Conservation (phyloP, 2,797 vertebrate species). For the Lacerta agilis region DNA sequence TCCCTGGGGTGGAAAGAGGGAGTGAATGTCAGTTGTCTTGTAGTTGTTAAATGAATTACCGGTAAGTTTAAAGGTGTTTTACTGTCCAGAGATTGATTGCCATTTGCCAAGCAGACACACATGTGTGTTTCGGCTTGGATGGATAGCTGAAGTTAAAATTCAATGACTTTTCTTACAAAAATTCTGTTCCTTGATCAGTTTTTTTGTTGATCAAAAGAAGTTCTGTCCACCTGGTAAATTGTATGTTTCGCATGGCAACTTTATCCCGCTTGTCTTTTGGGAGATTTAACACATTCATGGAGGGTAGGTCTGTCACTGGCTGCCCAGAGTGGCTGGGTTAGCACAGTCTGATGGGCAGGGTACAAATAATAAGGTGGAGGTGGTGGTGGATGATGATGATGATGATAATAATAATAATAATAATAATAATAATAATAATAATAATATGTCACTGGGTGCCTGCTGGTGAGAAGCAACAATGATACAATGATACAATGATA, state of each 20-base stretch:
- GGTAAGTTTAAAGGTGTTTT: background rate
- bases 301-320: background rate
- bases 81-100: constrained; percentile 16
- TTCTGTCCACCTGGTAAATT: background rate
- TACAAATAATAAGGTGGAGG: too few species aligned
- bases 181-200: background rate
- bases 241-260: background rate
- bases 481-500: background rate
- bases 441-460: background rate
- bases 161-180: background rate
- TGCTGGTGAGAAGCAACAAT: background rate
- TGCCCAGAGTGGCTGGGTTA: too few species aligned
- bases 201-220: background rate
- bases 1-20: background rate
- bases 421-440: too few species aligned
- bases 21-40: background rate
- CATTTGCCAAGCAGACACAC: constrained; percentile 1
- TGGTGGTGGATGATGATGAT: too few species aligned
- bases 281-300: background rate
- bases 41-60: constrained; percentile 1
- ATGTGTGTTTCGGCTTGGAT: background rate
- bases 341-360: too few species aligned
- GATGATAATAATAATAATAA: too few species aligned
- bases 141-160: constrained; percentile 17
- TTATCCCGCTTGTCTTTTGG: too few species aligned